Conservation (phyloP, 2,888 invertebrate genomes). For the Pardosa pseudoannulata region DNA sequence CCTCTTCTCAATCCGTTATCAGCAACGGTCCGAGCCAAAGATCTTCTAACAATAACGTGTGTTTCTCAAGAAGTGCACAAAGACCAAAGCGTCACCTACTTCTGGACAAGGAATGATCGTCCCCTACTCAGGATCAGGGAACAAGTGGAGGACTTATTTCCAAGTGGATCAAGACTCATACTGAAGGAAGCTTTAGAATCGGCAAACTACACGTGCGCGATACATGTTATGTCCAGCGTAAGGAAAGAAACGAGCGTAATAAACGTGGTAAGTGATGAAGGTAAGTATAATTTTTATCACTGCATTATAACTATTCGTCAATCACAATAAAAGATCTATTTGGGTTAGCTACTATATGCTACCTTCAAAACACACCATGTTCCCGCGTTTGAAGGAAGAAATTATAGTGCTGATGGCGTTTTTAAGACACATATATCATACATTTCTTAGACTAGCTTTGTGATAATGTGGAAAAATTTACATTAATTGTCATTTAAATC, state of each 20-base stretch:
- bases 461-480: no score
- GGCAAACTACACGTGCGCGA: neutral
- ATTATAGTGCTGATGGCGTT: no score
- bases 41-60: neutral
- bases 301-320: no score
- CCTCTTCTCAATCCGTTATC: neutral
- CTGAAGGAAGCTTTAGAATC: neutral
- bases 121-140: neutral
- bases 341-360: no score
- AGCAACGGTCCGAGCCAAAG: neutral
- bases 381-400: no score
- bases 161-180: neutral
- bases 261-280: neutral
- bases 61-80: neutral
- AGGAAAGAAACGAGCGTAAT: neutral
- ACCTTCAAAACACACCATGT: no score
- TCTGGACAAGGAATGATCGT: neutral
- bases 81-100: neutral
- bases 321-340: no score
- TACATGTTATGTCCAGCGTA: neutral
- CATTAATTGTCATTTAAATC: no score
- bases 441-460: no score
- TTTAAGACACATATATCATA: no score
- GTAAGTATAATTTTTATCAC: neutral
- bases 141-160: neutral